Percentiles rank a stretch among this genome's conserved stretches.
Conservation (phyloP, 2,888 invertebrate genomes). For the Ypsolopha sequella region DNA sequence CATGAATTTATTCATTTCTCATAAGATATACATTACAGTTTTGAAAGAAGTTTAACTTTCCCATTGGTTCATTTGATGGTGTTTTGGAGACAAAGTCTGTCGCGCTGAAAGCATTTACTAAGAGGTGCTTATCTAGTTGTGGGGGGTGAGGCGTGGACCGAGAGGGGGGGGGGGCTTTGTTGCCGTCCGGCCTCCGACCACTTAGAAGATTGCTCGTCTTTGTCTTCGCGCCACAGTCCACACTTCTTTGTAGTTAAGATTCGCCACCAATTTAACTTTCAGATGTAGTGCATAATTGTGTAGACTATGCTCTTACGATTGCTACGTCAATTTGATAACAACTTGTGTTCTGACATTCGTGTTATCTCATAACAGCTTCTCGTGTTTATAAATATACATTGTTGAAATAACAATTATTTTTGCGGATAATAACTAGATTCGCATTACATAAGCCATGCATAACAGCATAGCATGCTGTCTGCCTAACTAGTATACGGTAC, state of each 20-base stretch:
- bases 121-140: constrained; percentile 44
- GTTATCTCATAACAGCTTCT: neutral
- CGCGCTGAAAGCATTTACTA: constrained; percentile 44
- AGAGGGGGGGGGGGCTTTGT: constrained; percentile 34
- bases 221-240: constrained; percentile 37
- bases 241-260: constrained; percentile 42
- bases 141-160: constrained; percentile 18
- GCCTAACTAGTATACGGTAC: constrained; percentile 27
- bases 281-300: constrained; percentile 22
- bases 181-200: constrained; percentile 46
- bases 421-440: neutral
- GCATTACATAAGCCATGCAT: constrained; percentile 17
- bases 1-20: constrained; percentile 29
- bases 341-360: neutral
- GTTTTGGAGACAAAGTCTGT: constrained; percentile 25
- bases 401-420: no score
- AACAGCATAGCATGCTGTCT: constrained; percentile 24
- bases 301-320: no score
- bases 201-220: constrained; percentile 63
- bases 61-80: constrained; percentile 29
- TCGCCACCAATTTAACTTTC: constrained; percentile 41
- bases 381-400: neutral
- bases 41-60: constrained; percentile 31
- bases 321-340: no score
- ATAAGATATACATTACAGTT: constrained; percentile 35